Evolutionary conservation across 2,113 vertebrate genomes (phyloP), one percentile per base, ranked within the genome.

Genomic region (Lophotis ruficrista): DNA sequence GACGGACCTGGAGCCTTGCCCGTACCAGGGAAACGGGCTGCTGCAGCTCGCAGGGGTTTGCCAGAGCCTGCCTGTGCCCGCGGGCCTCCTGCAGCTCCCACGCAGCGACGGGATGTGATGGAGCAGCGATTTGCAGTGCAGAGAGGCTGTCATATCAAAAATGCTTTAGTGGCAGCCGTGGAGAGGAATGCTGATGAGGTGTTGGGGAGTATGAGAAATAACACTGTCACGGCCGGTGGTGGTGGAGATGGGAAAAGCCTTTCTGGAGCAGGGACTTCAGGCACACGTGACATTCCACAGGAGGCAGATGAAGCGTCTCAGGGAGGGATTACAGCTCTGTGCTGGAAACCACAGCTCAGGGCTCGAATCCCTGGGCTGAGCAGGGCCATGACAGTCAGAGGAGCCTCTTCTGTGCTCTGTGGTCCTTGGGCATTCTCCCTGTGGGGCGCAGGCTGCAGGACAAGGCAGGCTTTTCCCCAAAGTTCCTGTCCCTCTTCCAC

Each of bases 21-120:
- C 1, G 1, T 54, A 11, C 12, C 38, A 38, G 45, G 76, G 86
- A 30, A 73, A 14, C 0, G 1, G 28, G 73, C 72, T 83, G 50
- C n/a, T 70, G 68, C 33, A 41, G 51, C 87, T 81, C 9, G 0
- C 41, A n/a, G 58, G 68, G 81, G 22, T 68, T 85, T 75, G n/a
- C 12, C 33, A 73, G 69, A 61, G 69, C 50, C n/a, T 87, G 76
- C 27, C 66, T 4, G 2, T 77, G 72, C 41, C 77, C 8, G 2
- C 0, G 2, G 15, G 20, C 48, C 33, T 69, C 53, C 53, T 1
- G 1, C 50, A 68, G 88, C 73, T 83, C 45, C 9, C 64, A 9
- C 24, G 3, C 2, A 18, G 24, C 33, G 0, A 6, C 35, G 57
- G 73, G 56, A 21, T 37, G 31, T 0, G 1, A 14, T n/a, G 75